These are phyloP conservation scores for Ciona savignyi DNA, from an alignment of 23 tunicate species.

Conservation along the genomic window DNA sequence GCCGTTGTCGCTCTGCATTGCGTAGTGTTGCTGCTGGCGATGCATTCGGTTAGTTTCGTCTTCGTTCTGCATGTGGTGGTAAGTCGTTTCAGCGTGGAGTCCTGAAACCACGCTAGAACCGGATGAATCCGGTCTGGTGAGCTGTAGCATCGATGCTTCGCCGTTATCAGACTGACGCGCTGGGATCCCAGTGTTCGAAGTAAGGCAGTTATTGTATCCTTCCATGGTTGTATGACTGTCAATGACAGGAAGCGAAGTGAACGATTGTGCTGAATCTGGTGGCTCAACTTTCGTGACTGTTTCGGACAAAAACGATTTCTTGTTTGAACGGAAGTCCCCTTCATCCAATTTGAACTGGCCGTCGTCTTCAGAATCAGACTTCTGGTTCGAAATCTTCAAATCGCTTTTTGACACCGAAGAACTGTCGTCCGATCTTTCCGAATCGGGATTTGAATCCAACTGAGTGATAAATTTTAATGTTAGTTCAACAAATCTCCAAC, in stretches of 20 bases:
- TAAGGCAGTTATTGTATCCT: neutral
- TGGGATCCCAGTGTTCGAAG: constrained; percentile 1
- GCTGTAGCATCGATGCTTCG: constrained; percentile 8
- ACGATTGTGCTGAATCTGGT: constrained; percentile 9
- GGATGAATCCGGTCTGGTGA: constrained; percentile 38
- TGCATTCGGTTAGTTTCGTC: neutral
- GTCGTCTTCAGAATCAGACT: constrained; percentile 5
- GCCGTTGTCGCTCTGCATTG: too few relatives aligned
- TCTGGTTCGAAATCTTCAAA: neutral
- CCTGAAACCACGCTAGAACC: constrained; percentile 46
- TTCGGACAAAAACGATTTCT: neutral
- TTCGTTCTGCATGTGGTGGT: neutral
- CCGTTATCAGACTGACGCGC: too few relatives aligned
- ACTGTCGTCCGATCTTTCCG: neutral
- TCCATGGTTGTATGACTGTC: neutral
- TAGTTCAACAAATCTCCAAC: neutral
- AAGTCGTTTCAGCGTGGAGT: constrained; percentile 5
- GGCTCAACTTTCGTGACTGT: constrained; percentile 18
- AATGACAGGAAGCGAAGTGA: neutral
- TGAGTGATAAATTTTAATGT: neutral
- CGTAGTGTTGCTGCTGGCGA: too few relatives aligned
- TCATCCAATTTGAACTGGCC: neutral
- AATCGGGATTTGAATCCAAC: neutral
- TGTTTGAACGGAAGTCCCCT: neutral
- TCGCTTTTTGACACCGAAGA: constrained; percentile 6